These are phyloP conservation scores for Hypomecis atomaria DNA, from an alignment of 2,888 invertebrate species.

Conservation along the genomic window DNA sequence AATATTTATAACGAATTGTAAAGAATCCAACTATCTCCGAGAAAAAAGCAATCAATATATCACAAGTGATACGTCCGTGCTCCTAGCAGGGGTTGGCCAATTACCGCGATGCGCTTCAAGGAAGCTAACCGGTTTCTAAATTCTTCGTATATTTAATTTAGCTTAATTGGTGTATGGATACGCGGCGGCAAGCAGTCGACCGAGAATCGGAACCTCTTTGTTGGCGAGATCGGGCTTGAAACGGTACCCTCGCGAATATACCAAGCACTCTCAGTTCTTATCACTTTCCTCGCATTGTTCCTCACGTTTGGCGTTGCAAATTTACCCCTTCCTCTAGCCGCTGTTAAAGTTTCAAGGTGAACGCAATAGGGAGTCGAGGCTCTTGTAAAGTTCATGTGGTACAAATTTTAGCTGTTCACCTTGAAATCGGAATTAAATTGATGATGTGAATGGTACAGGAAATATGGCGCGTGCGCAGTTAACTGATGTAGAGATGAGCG, in stretches of 20 bases:
- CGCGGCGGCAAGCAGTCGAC: slow-evolving; percentile 75
- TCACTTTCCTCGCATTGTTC: slow-evolving; percentile 53
- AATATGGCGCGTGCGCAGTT: slow-evolving; percentile 75
- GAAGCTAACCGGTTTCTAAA: slow-evolving; percentile 84
- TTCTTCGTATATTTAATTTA: slow-evolving; percentile 83
- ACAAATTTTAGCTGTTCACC: slow-evolving; percentile 25
- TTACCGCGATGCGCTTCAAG: slow-evolving; percentile 83
- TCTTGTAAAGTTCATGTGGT: slow-evolving; percentile 12
- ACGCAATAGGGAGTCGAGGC: slow-evolving; percentile 13
- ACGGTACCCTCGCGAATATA: slow-evolving; percentile 70
- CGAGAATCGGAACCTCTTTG: slow-evolving; percentile 79
- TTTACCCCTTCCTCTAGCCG: slow-evolving; percentile 14
- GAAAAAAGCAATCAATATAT: slow-evolving; percentile 70
- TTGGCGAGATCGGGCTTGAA: slow-evolving; percentile 73
- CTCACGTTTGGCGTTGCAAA: slow-evolving; percentile 35
- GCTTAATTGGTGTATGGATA: slow-evolving; percentile 82
- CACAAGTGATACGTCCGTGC: slow-evolving; percentile 74
- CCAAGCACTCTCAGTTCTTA: slow-evolving; percentile 54
- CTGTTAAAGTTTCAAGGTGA: slow-evolving; percentile 30
- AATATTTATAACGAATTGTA: slow-evolving; percentile 54
- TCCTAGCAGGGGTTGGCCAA: slow-evolving; percentile 78
- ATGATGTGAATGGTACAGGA: slow-evolving; percentile 75
- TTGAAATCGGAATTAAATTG: slow-evolving; percentile 30
- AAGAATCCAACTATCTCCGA: slow-evolving; percentile 51
- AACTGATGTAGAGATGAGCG: slow-evolving; percentile 77